Evolutionary conservation across 2,113 vertebrate species (phyloP).

Genomic region (Sinosuthora webbiana): DNA sequence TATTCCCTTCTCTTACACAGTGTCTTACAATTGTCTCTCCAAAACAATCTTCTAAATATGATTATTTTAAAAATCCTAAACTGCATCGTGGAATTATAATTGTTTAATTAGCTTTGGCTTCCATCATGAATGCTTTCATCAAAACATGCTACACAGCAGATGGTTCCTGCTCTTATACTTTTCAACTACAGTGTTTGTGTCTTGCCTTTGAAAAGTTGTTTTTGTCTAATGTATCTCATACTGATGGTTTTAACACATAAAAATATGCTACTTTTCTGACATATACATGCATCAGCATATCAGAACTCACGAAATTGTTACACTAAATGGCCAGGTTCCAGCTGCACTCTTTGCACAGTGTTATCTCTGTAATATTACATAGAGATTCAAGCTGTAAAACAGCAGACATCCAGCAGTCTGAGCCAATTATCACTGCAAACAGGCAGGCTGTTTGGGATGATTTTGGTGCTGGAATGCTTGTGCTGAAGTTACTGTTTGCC

Average conservation of each 20-base stretch:
- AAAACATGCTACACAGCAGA: conserved; percentile 42
- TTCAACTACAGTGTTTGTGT: background rate
- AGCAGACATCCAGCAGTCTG: background rate
- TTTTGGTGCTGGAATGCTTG: background rate
- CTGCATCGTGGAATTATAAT: background rate
- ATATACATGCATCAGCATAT: background rate
- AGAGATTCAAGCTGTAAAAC: background rate
- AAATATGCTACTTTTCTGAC: background rate
- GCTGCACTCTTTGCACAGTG: background rate
- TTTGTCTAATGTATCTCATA: background rate
- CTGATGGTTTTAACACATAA: background rate
- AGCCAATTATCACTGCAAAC: background rate
- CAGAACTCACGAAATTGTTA: background rate
- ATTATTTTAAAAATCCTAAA: background rate
- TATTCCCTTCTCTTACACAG: background rate
- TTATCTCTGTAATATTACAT: background rate
- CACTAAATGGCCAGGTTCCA: background rate
- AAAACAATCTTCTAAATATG: background rate
- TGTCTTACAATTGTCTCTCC: background rate
- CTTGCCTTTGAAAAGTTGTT: conserved; percentile 10
- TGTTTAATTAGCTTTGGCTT: conserved; percentile 23
- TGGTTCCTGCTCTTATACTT: conserved; percentile 17
- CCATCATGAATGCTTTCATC: conserved; percentile 16
- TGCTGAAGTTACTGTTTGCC: background rate
- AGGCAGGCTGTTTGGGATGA: background rate